A percentile compares a stretch with the other conserved stretches of the same genome.
Evolutionary conservation across 2,888 invertebrate species (phyloP).

Genomic region (Polyploca ridens): DNA sequence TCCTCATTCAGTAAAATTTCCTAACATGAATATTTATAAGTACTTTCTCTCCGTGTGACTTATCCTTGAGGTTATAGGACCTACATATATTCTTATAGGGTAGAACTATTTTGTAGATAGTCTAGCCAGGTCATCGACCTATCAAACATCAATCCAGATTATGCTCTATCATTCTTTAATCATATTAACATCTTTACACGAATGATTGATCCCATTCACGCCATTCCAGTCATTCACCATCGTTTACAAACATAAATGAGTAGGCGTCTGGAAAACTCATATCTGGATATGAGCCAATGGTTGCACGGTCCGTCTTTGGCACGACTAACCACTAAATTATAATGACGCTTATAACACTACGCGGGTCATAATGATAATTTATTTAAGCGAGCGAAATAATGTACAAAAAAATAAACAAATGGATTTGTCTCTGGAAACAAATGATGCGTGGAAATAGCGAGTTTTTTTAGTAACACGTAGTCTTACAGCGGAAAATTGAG

Average conservation of each 20-base stretch:
- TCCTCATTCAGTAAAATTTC: too few species aligned
- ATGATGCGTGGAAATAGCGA: conserved; percentile 1
- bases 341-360: conserved; percentile 8
- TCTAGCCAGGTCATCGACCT: neutral
- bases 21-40: too few species aligned
- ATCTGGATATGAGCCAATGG: neutral
- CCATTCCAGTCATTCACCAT: conserved; percentile 15
- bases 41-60: too few species aligned
- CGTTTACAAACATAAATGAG: neutral
- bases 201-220: conserved; percentile 34
- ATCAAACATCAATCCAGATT: conserved; percentile 4
- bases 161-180: conserved; percentile 14
- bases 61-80: too few species aligned
- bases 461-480: neutral
- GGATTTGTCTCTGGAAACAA: neutral
- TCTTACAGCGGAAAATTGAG: neutral
- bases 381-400: conserved; percentile 3
- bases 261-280: neutral
- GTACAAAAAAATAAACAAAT: neutral
- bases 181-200: conserved; percentile 28
- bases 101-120: too few species aligned
- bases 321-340: conserved; percentile 4
- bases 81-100: too few species aligned
- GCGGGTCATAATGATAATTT: conserved; percentile 11
- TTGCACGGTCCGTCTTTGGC: conserved; percentile 3